Evolutionary conservation across 2,797 vertebrate genomes (phyloP).

Genomic region (Enteromius radiatus): DNA sequence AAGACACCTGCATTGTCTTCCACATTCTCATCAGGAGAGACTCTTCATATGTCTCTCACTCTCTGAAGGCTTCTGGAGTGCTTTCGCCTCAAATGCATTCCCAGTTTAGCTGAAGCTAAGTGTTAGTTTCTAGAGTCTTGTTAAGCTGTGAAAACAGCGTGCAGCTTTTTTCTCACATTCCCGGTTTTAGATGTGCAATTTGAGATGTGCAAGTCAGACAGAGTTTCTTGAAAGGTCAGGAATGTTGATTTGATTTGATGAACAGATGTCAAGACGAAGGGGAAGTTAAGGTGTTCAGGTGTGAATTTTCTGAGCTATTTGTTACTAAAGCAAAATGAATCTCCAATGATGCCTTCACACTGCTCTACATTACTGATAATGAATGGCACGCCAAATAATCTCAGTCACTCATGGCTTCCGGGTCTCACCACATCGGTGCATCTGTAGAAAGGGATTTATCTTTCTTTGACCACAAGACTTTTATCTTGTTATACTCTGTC

Average conservation of each 20-base stretch:
- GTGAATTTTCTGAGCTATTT: conserved; percentile 26
- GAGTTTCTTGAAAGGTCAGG: conserved; percentile 45
- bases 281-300: conserved; percentile 41
- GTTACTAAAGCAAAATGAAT: conserved; percentile 17
- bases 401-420: neutral
- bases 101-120: conserved; percentile 7
- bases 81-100: conserved; percentile 16
- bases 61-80: conserved; percentile 9
- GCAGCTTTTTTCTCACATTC: neutral
- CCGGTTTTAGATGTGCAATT: conserved; percentile 21
- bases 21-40: conserved; percentile 15
- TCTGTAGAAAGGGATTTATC: neutral
- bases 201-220: conserved; percentile 14
- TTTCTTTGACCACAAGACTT: too few relatives aligned
- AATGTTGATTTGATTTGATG: conserved; percentile 39
- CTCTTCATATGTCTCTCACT: neutral
- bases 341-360: neutral
- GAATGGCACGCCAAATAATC: conserved; percentile 9
- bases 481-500: too few relatives aligned
- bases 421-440: too few relatives aligned
- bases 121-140: conserved; percentile 25
- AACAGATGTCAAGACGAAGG: conserved; percentile 33
- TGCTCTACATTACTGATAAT: conserved; percentile 7
- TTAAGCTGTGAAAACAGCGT: conserved; percentile 31
- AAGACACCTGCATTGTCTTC: conserved; percentile 21